phyloP scores from a whole-genome alignment of 2,888 invertebrate species.

The Drosophila sordidula region DNA sequence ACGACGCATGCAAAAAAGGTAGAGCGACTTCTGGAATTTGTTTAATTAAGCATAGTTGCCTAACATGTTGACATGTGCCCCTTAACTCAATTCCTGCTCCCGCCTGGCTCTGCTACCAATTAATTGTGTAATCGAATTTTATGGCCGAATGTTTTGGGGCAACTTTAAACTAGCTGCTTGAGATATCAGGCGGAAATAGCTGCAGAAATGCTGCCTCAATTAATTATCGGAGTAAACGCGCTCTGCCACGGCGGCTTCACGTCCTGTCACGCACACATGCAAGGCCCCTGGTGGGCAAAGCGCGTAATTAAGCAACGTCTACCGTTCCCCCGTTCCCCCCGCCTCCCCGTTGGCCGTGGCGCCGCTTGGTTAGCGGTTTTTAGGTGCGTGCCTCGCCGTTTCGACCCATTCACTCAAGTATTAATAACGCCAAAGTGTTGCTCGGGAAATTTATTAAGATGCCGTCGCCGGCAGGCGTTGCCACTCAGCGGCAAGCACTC shows the following conservation, averaged over 20 bases:
- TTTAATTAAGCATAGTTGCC: conserved; percentile 75
- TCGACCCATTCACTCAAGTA: conserved; percentile 70
- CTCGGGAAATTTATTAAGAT: conserved; percentile 77
- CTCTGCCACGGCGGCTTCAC: not conserved
- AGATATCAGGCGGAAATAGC: conserved; percentile 25
- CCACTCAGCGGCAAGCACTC: conserved; percentile 30
- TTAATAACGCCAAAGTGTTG: conserved; percentile 81
- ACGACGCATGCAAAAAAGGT: conserved; percentile 44
- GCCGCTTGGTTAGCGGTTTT: conserved; percentile 68
- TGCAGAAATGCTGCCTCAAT: conserved; percentile 31
- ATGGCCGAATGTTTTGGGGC: conserved; percentile 14
- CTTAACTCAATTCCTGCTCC: not conserved
- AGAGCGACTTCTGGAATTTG: conserved; percentile 62
- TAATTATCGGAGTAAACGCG: conserved; percentile 41
- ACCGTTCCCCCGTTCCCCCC: conserved; percentile 6
- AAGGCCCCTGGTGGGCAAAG: conserved; percentile 32
- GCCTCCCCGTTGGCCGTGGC: not conserved
- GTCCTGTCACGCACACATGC: conserved; percentile 47
- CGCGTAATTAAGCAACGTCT: conserved; percentile 72
- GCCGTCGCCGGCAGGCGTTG: conserved; percentile 59
- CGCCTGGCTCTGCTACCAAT: conserved; percentile 11
- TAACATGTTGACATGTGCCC: conserved; percentile 42
- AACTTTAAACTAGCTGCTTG: conserved; percentile 54
- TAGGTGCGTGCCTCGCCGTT: conserved; percentile 55
- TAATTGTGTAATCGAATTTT: conserved; percentile 69